Percentiles rank a stretch among this genome's conserved stretches.
Conservation (phyloP, 2,113 vertebrate species). For the Cebus imitator region DNA sequence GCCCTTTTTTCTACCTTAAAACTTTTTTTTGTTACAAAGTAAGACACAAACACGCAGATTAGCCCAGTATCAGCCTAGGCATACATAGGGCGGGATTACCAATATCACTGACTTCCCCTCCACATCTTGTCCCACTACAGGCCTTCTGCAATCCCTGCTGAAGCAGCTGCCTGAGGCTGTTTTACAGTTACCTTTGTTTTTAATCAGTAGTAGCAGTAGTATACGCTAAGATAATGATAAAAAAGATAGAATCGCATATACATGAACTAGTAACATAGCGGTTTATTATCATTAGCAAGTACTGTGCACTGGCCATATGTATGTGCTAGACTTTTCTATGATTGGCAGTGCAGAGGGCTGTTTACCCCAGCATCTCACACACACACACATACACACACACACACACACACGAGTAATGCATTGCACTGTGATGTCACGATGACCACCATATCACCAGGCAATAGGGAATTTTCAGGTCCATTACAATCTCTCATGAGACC, state of each 20-base stretch:
- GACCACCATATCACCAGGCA: neutral
- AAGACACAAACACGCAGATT: neutral
- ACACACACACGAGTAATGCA: neutral
- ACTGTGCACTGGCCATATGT: neutral
- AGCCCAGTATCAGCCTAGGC: neutral
- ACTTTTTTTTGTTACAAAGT: neutral
- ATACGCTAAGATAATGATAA: neutral
- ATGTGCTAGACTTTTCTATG: too few relatives aligned
- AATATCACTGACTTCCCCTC: neutral
- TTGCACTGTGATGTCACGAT: fast-evolving
- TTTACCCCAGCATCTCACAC: neutral
- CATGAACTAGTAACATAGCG: neutral
- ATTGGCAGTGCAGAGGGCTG: too few relatives aligned
- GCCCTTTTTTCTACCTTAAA: too few relatives aligned
- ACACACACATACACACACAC: too few relatives aligned
- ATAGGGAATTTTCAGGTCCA: neutral
- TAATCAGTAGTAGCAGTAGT: neutral
- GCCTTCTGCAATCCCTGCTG: neutral
- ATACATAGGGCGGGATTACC: neutral
- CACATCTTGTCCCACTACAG: neutral
- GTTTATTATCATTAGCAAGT: neutral
- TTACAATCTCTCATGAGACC: neutral
- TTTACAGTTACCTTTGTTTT: neutral
- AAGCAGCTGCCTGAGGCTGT: neutral
- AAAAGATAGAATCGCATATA: neutral